Evolutionary conservation across 2,797 vertebrate species (phyloP), one percentile per base, ranked within the genome.

Genomic region (Anas bernieri): DNA sequence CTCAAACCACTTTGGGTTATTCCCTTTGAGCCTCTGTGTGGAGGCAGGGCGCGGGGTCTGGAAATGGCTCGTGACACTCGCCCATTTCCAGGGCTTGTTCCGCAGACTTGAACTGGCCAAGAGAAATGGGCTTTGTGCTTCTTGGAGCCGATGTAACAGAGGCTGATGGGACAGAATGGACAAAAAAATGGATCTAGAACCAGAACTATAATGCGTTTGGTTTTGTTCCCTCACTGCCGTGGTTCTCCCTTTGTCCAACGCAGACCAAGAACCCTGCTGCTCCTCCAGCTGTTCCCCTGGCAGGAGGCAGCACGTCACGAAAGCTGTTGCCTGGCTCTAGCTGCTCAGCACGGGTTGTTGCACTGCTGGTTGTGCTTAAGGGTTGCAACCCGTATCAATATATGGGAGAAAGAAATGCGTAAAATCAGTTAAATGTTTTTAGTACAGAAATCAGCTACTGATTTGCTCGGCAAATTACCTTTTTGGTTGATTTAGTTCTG

Each of bases 271-370:
- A n/a, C 54, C 59, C 41, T 25, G 43, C 54, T 8, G 61, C 72
- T 82, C 52, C 54, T 78, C 64, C 59, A 26, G 39, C 1, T 2
- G 30, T 18, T 62, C 68, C 22, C 0, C 1, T 35, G 73, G n/a
- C 26, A 9, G 30, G 46, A 30, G 22, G 26, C 54, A 46, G 9
- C 2, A 2, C 6, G 1, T 21, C 12, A 17, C 0, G 13, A 33
- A 7, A 8, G 21, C 2, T 46, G 59, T 15, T n/a, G 33, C 46
- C 46, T 22, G 35, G 9, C 8, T 0, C 7, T 12, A 63, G 21
- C 75, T 61, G 26, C 8, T 63, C 14, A 3, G 30, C 10, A 4
- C 3, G 43, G 35, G 23, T 4, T 70, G 69, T 28, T 21, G 33
- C 26, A n/a, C 66, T 61, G 78, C 28, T 48, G 8, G 13, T 22